Evolutionary conservation across 2,113 vertebrate species (phyloP), one percentile per base, ranked within the genome.

Genomic region (Hassar affinis): DNA sequence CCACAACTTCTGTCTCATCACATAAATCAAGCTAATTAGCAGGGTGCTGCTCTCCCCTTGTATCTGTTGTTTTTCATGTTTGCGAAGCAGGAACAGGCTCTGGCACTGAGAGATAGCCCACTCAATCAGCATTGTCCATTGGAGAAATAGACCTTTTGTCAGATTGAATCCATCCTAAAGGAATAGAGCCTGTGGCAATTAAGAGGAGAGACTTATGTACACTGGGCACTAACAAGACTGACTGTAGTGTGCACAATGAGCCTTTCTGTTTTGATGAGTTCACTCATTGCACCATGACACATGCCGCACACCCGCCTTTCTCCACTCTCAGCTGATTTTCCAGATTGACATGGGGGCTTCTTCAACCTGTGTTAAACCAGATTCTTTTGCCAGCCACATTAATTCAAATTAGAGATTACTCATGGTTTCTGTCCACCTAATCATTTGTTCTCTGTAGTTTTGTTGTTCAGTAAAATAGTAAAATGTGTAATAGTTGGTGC

Each of bases 11-110:
- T 47, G 76, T 82, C 62, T 78, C 69, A 49, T 83, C 72, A 66
- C 71, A 86, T 84, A 79, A 86, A 84, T 86, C 71, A 84, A 62
- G 64, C 62, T 81, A 81, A 78, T 84, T 88, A 66, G 76, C 54
- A 71, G 54, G 64, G 15, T 42, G 71, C 76, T 74, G 80, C 42
- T 87, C 47, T 75, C 69, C 52, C 47, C 33, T 51, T 52, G 30
- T 83, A 42, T 54, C 69, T 79, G 30, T 68, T 20, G 68, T 68
- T 38, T 47, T 75, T 74, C 61, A 78, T 56, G 76, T 69, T 64
- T 66, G 62, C 76, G 35, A 30, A 72, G 57, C 20, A 38, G 62
- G 35, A 82, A 35, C 78, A 42, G 66, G 74, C 22, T 66, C 56
- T 78, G 49, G 66, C 71, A 15, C 72, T 45, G 78, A 71, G 74